phyloP scores from a whole-genome alignment of 1,140 invertebrate genomes.

The Drosophila teissieri region DNA sequence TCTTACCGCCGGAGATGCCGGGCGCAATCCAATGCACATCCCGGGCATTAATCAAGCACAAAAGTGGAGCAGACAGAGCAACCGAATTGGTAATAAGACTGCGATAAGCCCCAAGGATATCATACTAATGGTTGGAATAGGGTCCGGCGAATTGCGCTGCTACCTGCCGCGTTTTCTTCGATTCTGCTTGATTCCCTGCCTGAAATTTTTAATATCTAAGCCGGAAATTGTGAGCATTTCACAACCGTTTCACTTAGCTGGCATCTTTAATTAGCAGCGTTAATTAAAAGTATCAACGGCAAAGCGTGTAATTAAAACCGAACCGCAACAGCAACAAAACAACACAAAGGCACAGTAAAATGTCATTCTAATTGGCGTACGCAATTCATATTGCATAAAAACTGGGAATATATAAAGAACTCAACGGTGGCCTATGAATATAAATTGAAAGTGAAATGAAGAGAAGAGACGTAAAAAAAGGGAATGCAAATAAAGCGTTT shows the following conservation, averaged over 20 bases:
- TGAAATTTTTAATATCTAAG: slow-evolving; percentile 19
- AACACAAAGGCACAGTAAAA: slow-evolving; percentile 37
- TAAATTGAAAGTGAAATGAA: slow-evolving; percentile 27
- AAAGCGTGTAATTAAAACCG: slow-evolving; percentile 40
- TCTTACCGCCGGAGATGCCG: slow-evolving; percentile 24
- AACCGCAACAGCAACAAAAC: slow-evolving; percentile 21
- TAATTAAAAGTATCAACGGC: slow-evolving; percentile 38
- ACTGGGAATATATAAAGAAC: slow-evolving; percentile 3
- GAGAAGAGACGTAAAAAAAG: neutral
- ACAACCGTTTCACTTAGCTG: slow-evolving; percentile 17
- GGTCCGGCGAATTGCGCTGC: neutral
- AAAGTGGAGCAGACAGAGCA: slow-evolving; percentile 53
- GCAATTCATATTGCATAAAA: slow-evolving; percentile 1
- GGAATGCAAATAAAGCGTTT: slow-evolving; percentile 1
- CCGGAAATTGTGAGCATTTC: slow-evolving; percentile 33
- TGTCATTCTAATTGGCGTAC: slow-evolving; percentile 47
- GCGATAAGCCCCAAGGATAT: slow-evolving; percentile 64
- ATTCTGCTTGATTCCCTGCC: neutral
- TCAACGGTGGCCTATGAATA: slow-evolving; percentile 1
- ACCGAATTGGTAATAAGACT: slow-evolving; percentile 48
- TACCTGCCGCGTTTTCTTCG: no score
- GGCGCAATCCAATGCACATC: slow-evolving; percentile 54
- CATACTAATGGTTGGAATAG: slow-evolving; percentile 52
- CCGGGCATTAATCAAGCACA: slow-evolving; percentile 70
- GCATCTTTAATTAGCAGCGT: slow-evolving; percentile 19